Evolutionary conservation across 2,888 invertebrate species (phyloP), one percentile per base, ranked within the genome.

Genomic region (Bibio marci): DNA sequence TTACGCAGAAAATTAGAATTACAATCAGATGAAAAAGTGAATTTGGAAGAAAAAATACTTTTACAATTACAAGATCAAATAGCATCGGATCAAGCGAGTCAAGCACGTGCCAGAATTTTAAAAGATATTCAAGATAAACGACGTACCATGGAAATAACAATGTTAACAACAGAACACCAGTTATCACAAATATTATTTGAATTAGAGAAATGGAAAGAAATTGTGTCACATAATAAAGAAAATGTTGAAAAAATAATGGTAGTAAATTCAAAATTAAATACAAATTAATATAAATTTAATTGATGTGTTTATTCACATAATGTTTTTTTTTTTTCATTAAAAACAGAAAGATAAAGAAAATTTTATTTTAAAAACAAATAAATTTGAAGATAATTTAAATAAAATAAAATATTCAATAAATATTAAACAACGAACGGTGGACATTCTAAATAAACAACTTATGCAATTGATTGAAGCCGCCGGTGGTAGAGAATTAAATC

Each of bases 51-150:
- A 41, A 61, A 69, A 33, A 72, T 81, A 25, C 52, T 81, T 6
- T 53, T 58, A 15, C 66, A 71, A 41, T 59, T 82, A 2, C 77
- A 80, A 49, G 75, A 77, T 11, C 74, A 77, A 50, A 54, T 77
- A 5, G 66, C 75, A 5, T 73, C 74, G 32, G 76, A 80, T 48
- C 81, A 80, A 50, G 73, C 76, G 0, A 70, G 75, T 4, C 59
- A 72, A 54, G 59, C 56, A 43, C 52, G 60, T 7, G 42, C 58
- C 15, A 67, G 66, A 50, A 45, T 63, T 6, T 48, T 70, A 4
- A 53, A 58, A 12, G 60, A 65, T 19, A 46, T 57, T 0, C 68
- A 66, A 43, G 63, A 64, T 25, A 54, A 56, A 31, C 61, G 66
- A 31, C 56, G 65, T 26, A 54, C 56, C 17, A 49, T 62, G 35